Base-by-base conservation (phyloP, 2,888 invertebrate genomes). In the Oxytorus armatus region DNA sequence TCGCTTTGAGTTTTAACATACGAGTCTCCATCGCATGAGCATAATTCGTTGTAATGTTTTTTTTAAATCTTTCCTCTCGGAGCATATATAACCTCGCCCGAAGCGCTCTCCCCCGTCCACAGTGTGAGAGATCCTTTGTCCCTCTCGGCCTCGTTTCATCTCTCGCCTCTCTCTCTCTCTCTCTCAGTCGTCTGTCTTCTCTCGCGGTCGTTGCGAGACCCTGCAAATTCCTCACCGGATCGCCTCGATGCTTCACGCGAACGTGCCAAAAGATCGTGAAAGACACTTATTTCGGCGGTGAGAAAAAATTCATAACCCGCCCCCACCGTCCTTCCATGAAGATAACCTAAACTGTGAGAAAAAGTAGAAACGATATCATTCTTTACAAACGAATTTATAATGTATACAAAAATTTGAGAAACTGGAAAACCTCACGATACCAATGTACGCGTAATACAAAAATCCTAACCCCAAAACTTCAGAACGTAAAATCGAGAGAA, bases 171-270 rank as follows among this genome's bases (percentile, higher is more conserved):
- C 53, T 55, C 39, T 25, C 59, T 55, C 59, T 76, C 69, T 51
- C 23, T 79, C 49, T 65, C 49, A 25, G 16, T 61, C 59, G 33
- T 49, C n/a, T 16, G n/a, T 70, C 47, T 33, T 44, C 16, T 51
- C 36, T 66, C 36, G n/a, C 68, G 33, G 53, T 69, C 36, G 36
- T 36, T 36, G 44, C 69, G 57, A 57, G 57, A 42, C 29, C 44
- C 47, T 39, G 57, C 70, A 49, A 70, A 70, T 70, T 70, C 70
- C 59, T 36, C 21, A 59, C 69, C 69, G 69, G 69, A 44, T 59
- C 74, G 78, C 73, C 68, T 68, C 73, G 78, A 68, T 73, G 72
- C 77, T 73, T 78, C 73, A 44, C 66, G 59, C 68, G 39, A 74
- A 59, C 73, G 78, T 59, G 68, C 57, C 29, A 47, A 68, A 55